Conservation (phyloP, 1,140 invertebrate genomes). For the Teleopsis dalmanni region DNA sequence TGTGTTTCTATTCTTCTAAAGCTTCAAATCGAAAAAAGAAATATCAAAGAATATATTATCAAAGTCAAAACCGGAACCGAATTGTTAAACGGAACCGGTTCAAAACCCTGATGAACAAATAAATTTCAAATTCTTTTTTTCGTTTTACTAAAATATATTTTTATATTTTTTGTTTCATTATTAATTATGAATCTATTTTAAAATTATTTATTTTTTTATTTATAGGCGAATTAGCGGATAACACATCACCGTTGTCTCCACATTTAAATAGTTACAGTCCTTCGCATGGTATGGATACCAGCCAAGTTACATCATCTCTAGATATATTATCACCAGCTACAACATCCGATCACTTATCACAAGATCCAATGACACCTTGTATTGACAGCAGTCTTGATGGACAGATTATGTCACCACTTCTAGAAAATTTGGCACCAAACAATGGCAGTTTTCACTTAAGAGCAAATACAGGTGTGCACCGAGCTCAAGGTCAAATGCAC, state of each 20-base stretch:
- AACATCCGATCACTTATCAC: constrained; percentile 10
- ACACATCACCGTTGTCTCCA: constrained; percentile 35
- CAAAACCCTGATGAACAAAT: no score
- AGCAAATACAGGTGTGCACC: not conserved
- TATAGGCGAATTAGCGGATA: constrained; percentile 39
- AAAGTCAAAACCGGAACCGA: no score
- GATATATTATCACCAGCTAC: constrained; percentile 21
- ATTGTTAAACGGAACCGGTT: no score
- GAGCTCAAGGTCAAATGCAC: not conserved
- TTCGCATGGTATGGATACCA: constrained; percentile 24
- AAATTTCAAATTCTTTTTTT: no score
- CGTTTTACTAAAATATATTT: no score
- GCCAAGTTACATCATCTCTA: constrained; percentile 33
- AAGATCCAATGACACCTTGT: constrained; percentile 10
- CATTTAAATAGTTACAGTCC: constrained; percentile 35
- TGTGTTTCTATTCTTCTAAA: no score
- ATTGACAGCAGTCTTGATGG: constrained; percentile 23
- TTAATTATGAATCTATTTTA: not conserved
- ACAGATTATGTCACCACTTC: constrained; percentile 33
- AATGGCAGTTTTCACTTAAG: not conserved
- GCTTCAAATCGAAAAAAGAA: no score
- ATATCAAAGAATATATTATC: no score
- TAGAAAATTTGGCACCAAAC: constrained; percentile 16
- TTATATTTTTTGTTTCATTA: no score
- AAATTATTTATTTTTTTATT: not conserved